Percentiles rank a stretch among this genome's conserved stretches.
Conservation (phyloP, 2,113 vertebrate genomes). For the Labrus mixtus region DNA sequence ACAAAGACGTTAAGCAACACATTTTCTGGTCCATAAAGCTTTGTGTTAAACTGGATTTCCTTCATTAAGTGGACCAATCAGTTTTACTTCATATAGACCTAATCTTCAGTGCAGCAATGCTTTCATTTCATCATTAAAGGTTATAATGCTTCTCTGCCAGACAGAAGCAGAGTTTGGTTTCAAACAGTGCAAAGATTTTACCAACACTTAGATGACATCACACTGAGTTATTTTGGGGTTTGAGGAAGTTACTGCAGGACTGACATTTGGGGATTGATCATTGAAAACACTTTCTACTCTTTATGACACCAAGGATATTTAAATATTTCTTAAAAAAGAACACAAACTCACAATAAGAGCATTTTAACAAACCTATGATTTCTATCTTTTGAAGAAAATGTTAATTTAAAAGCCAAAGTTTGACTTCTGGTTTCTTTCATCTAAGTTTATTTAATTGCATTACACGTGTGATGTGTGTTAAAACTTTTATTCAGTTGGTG, state of each 20-base stretch:
- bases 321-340: too few species aligned
- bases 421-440: not conserved
- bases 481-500: too few species aligned
- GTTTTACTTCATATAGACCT: not conserved
- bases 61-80: not conserved
- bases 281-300: too few species aligned
- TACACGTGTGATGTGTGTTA: not conserved
- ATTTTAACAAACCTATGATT: too few species aligned
- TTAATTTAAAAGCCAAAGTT: not conserved
- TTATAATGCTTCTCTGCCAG: conserved; percentile 6
- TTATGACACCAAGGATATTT: too few species aligned
- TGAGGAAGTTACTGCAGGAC: too few species aligned
- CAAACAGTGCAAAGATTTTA: conserved; percentile 8
- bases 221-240: too few species aligned
- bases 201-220: too few species aligned
- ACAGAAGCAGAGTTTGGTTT: not conserved
- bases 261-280: too few species aligned
- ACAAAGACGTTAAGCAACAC: not conserved
- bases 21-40: conserved; percentile 4
- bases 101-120: not conserved
- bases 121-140: not conserved
- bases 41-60: not conserved
- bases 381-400: not conserved
- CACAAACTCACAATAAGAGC: too few species aligned
- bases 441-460: too few species aligned